Base-by-base conservation (phyloP, 2,797 vertebrate genomes). In the Mycteria americana region DNA sequence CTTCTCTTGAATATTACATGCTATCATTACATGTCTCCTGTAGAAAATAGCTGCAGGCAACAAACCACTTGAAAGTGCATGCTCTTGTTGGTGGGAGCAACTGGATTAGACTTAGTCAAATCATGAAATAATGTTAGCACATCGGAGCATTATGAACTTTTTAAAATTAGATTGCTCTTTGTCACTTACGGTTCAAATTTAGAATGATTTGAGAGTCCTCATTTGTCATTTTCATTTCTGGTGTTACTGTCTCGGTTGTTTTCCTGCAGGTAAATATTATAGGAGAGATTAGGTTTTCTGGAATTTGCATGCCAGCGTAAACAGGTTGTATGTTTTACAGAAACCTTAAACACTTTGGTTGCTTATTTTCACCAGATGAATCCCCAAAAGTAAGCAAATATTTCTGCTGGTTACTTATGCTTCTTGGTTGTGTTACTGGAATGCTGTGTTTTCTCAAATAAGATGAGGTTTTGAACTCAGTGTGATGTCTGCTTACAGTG, bases 31-130 rank as follows among this genome's bases (percentile, higher is more conserved):
- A 39, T 39, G 39, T 43, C 62, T 86, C 75, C 70, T 85, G 64
- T 64, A 97, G 92, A 64, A 95, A 94, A 95, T 74, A 93, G 90
- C 90, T 91, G 70, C 70, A 60, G 92, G 96, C 80, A 81, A 73
- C 74, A 67, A 92, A 63, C 92, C 63, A 45, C 85, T 90, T 97
- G 80, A 76, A 95, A 88, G 90, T 79, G 54, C 0, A 4, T 46
- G 43, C 83, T 93, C 89, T 84, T 63, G 69, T 39, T 94, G 76
- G 77, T 90, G 76, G 94, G 74, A 92, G 28, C 89, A 81, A 72
- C 68, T 75, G 12, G n/a, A 17, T 72, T 75, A 83, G 79, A 43
- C 76, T 65, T 86, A 28, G 10, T 53, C 56, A 79, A 89, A 91
- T 95, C 23, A 45, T 76, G 63, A 92, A 88, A 59, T 76, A 30